phyloP scores from a whole-genome alignment of 23 tunicate genomes.

The Halocynthia roretzi region DNA sequence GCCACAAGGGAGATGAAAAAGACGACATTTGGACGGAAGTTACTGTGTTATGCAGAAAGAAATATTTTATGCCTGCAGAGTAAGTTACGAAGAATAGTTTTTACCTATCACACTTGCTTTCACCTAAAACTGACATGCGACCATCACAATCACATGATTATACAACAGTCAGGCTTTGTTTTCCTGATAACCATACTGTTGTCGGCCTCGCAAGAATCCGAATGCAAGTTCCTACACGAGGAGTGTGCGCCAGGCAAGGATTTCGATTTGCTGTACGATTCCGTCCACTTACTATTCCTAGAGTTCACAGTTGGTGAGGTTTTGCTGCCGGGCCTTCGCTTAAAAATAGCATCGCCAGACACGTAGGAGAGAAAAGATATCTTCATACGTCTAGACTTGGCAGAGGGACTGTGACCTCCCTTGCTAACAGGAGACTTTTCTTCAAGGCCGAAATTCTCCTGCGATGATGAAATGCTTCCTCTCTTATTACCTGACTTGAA shows the following conservation, averaged over 20 bases:
- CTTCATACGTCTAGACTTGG: slow-evolving; percentile 8
- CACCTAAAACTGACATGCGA: no score
- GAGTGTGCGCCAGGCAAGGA: slow-evolving; percentile 6
- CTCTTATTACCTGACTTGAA: background rate
- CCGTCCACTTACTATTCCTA: background rate
- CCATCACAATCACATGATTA: slow-evolving; percentile 3
- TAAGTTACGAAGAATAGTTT: no score
- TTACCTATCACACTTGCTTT: no score
- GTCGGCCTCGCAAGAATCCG: background rate
- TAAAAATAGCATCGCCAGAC: background rate
- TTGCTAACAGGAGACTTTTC: slow-evolving; percentile 1
- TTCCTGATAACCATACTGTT: slow-evolving; percentile 2
- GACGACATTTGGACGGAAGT: no score
- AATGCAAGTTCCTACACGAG: background rate
- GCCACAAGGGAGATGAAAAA: no score
- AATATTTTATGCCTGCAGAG: no score
- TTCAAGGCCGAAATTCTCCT: background rate
- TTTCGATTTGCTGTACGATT: slow-evolving; percentile 1
- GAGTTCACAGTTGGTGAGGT: background rate
- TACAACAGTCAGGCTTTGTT: slow-evolving; percentile 27
- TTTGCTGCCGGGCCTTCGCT: slow-evolving; percentile 13
- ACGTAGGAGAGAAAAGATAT: slow-evolving; percentile 22
- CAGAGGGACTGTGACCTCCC: background rate
- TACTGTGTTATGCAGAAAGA: no score
- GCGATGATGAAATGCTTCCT: slow-evolving; percentile 2